Evolutionary conservation across 2,888 invertebrate species (phyloP).

Genomic region (Gastracanthus pulcherrimus): DNA sequence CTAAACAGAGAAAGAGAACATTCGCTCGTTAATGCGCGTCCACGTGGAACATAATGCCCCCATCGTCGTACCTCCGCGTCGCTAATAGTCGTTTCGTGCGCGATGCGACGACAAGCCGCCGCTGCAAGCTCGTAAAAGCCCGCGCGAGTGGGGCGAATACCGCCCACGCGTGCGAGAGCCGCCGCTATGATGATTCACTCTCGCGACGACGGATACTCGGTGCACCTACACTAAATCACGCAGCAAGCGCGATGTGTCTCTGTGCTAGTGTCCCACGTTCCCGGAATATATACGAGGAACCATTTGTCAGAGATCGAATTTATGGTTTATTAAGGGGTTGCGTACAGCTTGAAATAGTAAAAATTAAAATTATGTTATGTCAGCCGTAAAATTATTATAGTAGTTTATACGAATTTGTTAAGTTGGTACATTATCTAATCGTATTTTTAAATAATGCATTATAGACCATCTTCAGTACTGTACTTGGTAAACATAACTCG

Average conservation of each 20-base stretch:
- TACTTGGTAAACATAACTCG: too few relatives aligned
- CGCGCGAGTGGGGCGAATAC: slow-evolving; percentile 11
- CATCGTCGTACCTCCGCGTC: slow-evolving; percentile 62
- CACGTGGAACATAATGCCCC: slow-evolving; percentile 70
- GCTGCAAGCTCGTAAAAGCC: slow-evolving; percentile 54
- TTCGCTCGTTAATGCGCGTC: slow-evolving; percentile 72
- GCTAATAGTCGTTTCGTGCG: slow-evolving; percentile 71
- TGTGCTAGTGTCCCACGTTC: neutral
- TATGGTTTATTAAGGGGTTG: slow-evolving; percentile 12
- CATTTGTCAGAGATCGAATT: slow-evolving; percentile 47
- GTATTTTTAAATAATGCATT: too few relatives aligned
- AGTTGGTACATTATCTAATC: too few relatives aligned
- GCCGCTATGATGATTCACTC: slow-evolving; percentile 42
- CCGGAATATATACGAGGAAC: slow-evolving; percentile 22
- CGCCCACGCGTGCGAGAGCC: slow-evolving; percentile 30
- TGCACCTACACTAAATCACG: slow-evolving; percentile 50
- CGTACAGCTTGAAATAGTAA: too few relatives aligned
- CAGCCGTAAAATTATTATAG: too few relatives aligned
- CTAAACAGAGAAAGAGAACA: neutral
- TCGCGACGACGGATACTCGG: slow-evolving; percentile 28
- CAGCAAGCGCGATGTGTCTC: neutral
- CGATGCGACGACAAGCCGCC: slow-evolving; percentile 67
- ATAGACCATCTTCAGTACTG: too few relatives aligned
- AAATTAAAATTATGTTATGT: too few relatives aligned
- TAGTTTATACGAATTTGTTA: too few relatives aligned